These are phyloP conservation scores for Gadus chalcogrammus DNA, from an alignment of 2,113 vertebrate species.

Conservation along the genomic window DNA sequence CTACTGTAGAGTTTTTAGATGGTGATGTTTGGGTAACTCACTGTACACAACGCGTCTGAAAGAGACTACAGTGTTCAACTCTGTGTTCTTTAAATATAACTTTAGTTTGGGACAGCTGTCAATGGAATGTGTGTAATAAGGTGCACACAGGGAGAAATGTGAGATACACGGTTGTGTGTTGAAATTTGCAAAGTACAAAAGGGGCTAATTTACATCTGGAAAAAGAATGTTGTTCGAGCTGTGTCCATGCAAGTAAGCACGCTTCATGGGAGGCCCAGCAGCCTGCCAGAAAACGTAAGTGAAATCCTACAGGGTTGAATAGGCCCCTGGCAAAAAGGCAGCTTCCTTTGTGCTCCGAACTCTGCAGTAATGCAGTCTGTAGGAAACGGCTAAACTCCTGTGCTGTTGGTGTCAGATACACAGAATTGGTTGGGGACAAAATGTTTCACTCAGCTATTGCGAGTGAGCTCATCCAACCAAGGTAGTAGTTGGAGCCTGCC, in stretches of 20 bases:
- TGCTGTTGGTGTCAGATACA: too few species aligned
- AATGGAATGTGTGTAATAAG: too few species aligned
- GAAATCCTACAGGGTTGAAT: background rate
- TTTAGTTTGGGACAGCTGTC: constrained; percentile 25
- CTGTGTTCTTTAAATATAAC: constrained; percentile 38
- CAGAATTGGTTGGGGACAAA: background rate
- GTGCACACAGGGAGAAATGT: too few species aligned
- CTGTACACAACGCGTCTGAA: constrained; percentile 23
- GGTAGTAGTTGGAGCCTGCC: constrained; percentile 26
- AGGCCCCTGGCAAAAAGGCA: background rate
- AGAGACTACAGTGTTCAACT: background rate
- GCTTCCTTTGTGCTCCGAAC: background rate
- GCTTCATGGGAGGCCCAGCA: background rate
- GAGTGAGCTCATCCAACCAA: constrained; percentile 18
- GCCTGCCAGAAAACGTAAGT: background rate
- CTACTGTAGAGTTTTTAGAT: constrained; percentile 28
- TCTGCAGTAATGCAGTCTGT: background rate
- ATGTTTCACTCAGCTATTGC: constrained; percentile 13
- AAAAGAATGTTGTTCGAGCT: background rate
- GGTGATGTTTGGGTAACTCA: constrained; percentile 33
- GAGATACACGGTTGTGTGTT: too few species aligned
- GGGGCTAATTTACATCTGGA: background rate
- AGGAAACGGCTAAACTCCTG: too few species aligned
- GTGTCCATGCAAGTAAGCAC: background rate
- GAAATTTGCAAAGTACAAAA: too few species aligned